Conservation (phyloP, 2,113 vertebrate genomes). For the Pseudopodoces humilis region DNA sequence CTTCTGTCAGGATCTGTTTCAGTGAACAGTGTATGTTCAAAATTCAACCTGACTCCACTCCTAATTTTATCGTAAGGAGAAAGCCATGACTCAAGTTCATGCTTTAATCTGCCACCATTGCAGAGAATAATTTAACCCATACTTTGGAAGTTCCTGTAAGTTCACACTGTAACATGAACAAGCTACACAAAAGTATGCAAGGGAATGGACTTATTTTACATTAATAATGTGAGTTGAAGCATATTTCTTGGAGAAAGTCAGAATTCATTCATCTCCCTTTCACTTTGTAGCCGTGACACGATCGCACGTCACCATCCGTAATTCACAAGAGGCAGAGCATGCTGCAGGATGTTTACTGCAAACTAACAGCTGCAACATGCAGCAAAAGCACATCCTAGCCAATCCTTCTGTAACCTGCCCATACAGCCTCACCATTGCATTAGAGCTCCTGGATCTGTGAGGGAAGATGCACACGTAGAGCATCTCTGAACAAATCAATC, state of each 20-base stretch:
- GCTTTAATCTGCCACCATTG: not conserved
- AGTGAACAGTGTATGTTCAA: not conserved
- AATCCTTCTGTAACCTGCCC: not conserved
- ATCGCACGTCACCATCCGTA: not conserved
- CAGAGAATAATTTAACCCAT: not conserved
- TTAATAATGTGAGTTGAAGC: not conserved
- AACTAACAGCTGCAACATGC: not conserved
- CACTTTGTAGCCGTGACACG: not conserved
- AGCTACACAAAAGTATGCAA: not conserved
- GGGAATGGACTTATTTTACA: not conserved
- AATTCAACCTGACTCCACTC: not conserved
- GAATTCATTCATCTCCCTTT: not conserved
- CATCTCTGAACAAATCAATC: not conserved
- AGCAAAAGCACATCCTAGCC: not conserved
- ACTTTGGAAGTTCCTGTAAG: not conserved
- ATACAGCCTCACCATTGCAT: fast-evolving
- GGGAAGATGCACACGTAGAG: fast-evolving
- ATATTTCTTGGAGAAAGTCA: not conserved
- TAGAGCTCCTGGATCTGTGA: not conserved
- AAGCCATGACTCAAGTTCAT: not conserved
- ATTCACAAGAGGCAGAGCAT: not conserved
- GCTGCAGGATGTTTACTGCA: not conserved
- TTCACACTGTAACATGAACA: not conserved
- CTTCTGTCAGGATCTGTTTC: not conserved
- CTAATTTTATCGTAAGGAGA: not conserved